Evolutionary conservation across 2,797 vertebrate species (phyloP).

Genomic region (Dipus sagitta): DNA sequence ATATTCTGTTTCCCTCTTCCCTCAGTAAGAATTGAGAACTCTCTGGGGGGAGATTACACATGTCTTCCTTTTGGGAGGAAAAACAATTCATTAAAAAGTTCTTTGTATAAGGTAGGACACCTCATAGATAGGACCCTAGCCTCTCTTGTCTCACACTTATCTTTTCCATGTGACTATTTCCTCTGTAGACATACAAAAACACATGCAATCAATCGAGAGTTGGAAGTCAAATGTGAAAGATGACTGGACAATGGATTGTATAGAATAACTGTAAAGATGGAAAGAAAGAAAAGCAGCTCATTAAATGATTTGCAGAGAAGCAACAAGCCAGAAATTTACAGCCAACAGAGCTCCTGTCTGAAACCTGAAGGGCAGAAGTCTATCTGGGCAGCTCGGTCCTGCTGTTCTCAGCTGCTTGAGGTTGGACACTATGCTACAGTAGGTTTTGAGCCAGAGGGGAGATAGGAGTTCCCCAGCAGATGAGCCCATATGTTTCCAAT

Average conservation of each 20-base stretch:
- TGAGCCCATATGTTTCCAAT: not conserved
- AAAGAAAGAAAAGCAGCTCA: not conserved
- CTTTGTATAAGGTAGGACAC: constrained; percentile 78
- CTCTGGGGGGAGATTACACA: constrained; percentile 63
- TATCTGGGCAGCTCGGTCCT: fast-evolving
- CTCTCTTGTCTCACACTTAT: constrained; percentile 64
- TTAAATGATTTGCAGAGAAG: not conserved
- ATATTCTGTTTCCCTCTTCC: constrained; percentile 24
- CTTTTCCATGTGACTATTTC: constrained; percentile 80
- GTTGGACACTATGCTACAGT: not conserved
- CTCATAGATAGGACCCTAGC: constrained; percentile 71
- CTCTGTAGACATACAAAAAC: constrained; percentile 37
- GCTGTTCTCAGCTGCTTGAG: not conserved
- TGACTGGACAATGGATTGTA: not conserved
- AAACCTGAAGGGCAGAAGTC: not conserved
- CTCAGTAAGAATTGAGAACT: constrained; percentile 56
- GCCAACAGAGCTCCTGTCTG: not conserved
- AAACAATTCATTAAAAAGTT: constrained; percentile 82
- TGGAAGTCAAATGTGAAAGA: constrained; percentile 68
- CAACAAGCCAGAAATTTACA: constrained; percentile 10
- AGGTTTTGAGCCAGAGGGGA: not conserved
- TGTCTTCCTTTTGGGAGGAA: constrained; percentile 66
- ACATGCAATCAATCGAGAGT: constrained; percentile 15
- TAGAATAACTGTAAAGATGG: not conserved
- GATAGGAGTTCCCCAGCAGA: not conserved